Percentiles rank a stretch among this genome's conserved stretches.
phyloP scores from a whole-genome alignment of 2,888 invertebrate genomes.

The Nematopogon swammerdamellus region DNA sequence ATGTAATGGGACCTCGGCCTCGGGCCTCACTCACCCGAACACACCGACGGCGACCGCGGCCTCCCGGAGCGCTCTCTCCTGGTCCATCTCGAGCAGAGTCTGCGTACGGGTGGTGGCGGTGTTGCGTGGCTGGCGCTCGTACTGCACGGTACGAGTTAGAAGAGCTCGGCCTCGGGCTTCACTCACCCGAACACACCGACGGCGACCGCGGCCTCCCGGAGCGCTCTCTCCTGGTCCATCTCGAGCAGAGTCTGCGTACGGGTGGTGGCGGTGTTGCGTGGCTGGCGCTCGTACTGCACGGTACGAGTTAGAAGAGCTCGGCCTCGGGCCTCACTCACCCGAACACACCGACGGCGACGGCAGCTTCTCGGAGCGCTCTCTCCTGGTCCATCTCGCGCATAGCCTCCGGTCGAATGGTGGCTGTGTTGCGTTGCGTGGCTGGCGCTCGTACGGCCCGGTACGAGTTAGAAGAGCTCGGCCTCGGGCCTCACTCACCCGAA shows the following conservation, averaged over 20 bases:
- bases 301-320: no score
- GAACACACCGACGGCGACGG: constrained; percentile 97
- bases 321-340: no score
- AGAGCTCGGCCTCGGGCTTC: no score
- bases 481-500: constrained; percentile 55
- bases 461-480: no score
- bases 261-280: constrained; percentile 96
- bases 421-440: constrained; percentile 97
- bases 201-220: constrained; percentile 90
- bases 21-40: constrained; percentile 57
- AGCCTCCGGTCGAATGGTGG: constrained; percentile 90
- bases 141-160: no score
- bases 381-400: constrained; percentile 92
- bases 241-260: constrained; percentile 86
- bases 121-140: no score
- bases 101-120: constrained; percentile 95
- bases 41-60: constrained; percentile 97
- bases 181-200: no score
- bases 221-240: constrained; percentile 87
- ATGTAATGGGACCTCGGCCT: no score
- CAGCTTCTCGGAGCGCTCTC: constrained; percentile 83
- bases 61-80: constrained; percentile 82
- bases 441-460: no score
- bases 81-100: constrained; percentile 88
- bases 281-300: no score